Percentiles rank a stretch among this genome's conserved stretches.
These are phyloP conservation scores for Campylomormyrus numenius DNA, from an alignment of 2,113 vertebrate genomes.

Conservation along the genomic window DNA sequence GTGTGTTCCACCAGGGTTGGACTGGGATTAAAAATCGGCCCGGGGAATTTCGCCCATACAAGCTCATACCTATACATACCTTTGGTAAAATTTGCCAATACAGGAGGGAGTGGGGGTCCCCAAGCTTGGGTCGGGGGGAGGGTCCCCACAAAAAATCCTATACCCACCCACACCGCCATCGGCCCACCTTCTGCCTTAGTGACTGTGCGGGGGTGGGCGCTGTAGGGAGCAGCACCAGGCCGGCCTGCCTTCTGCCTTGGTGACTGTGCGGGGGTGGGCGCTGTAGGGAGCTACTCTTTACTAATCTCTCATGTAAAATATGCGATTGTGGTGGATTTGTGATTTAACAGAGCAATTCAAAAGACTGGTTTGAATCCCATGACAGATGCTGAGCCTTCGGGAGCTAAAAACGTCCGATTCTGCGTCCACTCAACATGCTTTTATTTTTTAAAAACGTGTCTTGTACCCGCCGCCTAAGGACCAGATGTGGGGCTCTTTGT, in stretches of 20 bases:
- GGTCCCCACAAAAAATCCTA: not conserved
- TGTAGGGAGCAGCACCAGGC: too few relatives aligned
- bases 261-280: not conserved
- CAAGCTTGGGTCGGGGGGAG: not conserved
- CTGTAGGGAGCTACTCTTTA: not conserved
- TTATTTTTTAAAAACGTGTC: not conserved
- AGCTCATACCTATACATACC: not conserved
- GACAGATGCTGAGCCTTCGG: not conserved
- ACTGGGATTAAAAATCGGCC: not conserved
- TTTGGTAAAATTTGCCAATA: not conserved
- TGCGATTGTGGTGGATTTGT: not conserved
- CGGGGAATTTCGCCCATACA: not conserved
- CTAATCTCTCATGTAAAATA: not conserved
- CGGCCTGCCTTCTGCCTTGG: not conserved
- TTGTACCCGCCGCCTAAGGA: not conserved
- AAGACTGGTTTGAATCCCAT: not conserved
- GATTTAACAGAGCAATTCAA: not conserved
- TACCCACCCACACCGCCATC: not conserved
- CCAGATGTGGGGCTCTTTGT: not conserved
- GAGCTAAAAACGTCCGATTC: not conserved
- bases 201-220: not conserved
- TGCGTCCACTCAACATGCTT: not conserved
- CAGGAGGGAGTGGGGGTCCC: not conserved
- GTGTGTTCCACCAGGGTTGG: not conserved
- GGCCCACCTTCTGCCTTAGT: not conserved